Conservation (phyloP, 2,797 vertebrate genomes). For the Octomys mimax region DNA sequence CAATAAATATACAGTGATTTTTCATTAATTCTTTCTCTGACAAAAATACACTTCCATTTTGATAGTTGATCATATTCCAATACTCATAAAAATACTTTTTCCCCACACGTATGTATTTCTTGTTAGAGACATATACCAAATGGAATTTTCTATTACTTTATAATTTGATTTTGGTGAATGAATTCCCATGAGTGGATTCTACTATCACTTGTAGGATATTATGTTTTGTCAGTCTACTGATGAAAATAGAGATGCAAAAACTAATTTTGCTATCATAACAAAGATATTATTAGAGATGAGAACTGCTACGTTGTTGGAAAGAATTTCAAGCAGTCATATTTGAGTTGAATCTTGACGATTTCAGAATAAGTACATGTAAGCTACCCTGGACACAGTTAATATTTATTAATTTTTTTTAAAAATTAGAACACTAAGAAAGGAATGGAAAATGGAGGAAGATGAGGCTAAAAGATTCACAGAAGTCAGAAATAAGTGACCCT, state of each 20-base stretch:
- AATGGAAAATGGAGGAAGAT: not conserved
- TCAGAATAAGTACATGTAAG: not conserved
- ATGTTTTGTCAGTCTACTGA: not conserved
- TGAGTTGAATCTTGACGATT: not conserved
- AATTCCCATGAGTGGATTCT: slow-evolving; percentile 11
- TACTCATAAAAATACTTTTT: slow-evolving; percentile 51
- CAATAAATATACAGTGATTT: not conserved
- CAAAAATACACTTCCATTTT: not conserved
- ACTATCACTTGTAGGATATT: not conserved
- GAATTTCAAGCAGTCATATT: not conserved
- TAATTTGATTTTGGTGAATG: slow-evolving; percentile 53
- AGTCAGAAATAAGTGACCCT: not conserved
- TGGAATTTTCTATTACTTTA: not conserved
- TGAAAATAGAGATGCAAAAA: not conserved
- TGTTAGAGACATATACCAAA: slow-evolving; percentile 36
- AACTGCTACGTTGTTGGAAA: not conserved
- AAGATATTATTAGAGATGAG: not conserved
- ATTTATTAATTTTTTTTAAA: slow-evolving; percentile 8
- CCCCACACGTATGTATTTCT: slow-evolving; percentile 43
- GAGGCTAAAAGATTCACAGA: not conserved
- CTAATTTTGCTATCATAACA: not conserved
- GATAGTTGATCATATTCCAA: not conserved
- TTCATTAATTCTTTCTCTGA: slow-evolving; percentile 44
- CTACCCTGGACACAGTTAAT: not conserved
- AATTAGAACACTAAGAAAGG: not conserved